A percentile compares a stretch with the other conserved stretches of the same genome.
Conservation (phyloP, 1,140 invertebrate species). For the Sesamia nonagrioides region DNA sequence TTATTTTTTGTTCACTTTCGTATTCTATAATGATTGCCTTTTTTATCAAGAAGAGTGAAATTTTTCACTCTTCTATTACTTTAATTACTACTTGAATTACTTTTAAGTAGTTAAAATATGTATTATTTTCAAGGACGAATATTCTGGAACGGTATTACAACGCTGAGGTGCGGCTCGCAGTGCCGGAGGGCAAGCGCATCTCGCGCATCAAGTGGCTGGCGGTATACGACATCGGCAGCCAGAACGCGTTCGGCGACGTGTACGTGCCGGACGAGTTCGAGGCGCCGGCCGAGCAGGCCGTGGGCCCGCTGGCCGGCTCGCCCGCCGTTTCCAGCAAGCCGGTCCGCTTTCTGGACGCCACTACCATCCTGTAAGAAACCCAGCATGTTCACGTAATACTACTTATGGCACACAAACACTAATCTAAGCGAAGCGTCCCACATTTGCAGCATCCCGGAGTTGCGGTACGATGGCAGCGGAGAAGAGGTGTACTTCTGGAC, state of each 20-base stretch:
- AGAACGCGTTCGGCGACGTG: constrained; percentile 96
- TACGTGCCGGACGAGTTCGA: constrained; percentile 97
- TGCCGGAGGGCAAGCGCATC: constrained; percentile 96
- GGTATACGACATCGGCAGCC: constrained; percentile 94
- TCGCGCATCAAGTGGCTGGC: constrained; percentile 97
- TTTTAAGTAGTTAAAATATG: background rate
- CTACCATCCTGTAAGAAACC: constrained; percentile 89
- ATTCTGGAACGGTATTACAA: constrained; percentile 95
- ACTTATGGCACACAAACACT: no score
- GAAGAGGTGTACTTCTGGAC: constrained; percentile 95
- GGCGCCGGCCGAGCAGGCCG: constrained; percentile 92
- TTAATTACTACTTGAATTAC: no score
- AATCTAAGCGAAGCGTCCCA: no score
- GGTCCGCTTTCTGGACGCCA: constrained; percentile 93
- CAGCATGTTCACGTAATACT: no score
- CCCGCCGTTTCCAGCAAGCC: constrained; percentile 90
- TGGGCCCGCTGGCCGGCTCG: constrained; percentile 91
- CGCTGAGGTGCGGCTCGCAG: constrained; percentile 93
- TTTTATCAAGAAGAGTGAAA: no score
- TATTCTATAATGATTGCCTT: no score
- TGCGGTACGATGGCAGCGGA: constrained; percentile 93
- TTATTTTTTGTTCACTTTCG: no score
- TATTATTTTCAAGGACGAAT: constrained; percentile 91
- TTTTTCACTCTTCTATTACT: no score
- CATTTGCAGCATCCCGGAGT: constrained; percentile 89